Evolutionary conservation across 2,888 invertebrate species (phyloP).

Genomic region (Uloborus plumipes): DNA sequence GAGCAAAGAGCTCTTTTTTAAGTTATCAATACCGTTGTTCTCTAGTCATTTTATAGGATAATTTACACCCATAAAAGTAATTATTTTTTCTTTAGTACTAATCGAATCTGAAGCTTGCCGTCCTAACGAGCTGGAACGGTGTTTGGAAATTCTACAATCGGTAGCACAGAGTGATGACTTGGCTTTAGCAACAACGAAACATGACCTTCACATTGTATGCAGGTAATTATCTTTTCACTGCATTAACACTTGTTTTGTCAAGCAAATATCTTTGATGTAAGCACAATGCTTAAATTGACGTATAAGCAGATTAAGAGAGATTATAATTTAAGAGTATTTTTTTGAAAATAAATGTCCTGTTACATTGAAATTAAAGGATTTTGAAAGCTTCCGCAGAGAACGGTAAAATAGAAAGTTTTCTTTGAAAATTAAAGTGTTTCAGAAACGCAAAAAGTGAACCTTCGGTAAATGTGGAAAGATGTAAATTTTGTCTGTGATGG

Average conservation of each 20-base stretch:
- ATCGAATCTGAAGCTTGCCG: conserved; percentile 33
- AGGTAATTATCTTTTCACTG: conserved; percentile 16
- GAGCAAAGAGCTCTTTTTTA: too few species aligned
- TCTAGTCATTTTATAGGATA: not conserved
- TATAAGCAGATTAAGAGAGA: not conserved
- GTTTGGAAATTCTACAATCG: conserved; percentile 42
- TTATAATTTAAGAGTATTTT: too few species aligned
- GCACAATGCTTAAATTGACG: not conserved
- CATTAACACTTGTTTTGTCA: not conserved
- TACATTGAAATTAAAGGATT: too few species aligned
- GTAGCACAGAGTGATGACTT: conserved; percentile 53
- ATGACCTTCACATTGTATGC: conserved; percentile 49
- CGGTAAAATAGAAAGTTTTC: too few species aligned
- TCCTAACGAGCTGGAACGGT: conserved; percentile 43
- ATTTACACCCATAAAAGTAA: not conserved
- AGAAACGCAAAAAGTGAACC: too few species aligned
- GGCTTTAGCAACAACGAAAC: conserved; percentile 44
- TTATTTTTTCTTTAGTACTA: conserved; percentile 19
- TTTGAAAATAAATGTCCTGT: too few species aligned
- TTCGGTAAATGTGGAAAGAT: too few species aligned
- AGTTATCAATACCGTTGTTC: not conserved
- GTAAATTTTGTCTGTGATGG: too few species aligned
- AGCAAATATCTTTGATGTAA: not conserved
- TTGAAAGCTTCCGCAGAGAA: too few species aligned
- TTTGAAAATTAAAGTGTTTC: too few species aligned